A percentile compares a stretch with the other conserved stretches of the same genome.
phyloP scores from a whole-genome alignment of 2,113 vertebrate genomes.

The Ciconia boyciana region DNA sequence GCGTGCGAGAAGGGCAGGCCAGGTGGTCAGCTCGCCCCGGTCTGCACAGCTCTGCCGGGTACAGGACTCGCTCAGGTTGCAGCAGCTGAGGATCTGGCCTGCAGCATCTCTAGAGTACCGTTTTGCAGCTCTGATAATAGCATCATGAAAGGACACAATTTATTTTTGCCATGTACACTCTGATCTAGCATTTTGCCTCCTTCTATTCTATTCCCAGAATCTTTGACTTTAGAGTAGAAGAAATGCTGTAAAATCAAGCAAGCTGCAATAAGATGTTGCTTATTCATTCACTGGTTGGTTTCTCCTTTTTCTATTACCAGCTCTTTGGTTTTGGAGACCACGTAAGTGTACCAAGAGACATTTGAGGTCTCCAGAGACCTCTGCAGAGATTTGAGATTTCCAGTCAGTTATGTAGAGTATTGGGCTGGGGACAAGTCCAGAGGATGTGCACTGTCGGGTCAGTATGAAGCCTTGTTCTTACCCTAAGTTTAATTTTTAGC shows the following conservation, averaged over 20 bases:
- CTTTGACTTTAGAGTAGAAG: neutral
- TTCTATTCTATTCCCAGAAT: neutral
- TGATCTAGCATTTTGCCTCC: neutral
- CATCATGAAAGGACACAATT: neutral
- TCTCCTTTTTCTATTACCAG: neutral
- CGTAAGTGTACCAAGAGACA: neutral
- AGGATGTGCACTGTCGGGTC: neutral
- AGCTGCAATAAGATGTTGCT: neutral
- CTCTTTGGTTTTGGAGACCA: neutral
- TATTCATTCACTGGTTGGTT: neutral
- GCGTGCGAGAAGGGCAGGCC: accelerated
- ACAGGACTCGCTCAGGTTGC: neutral
- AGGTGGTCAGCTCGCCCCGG: neutral
- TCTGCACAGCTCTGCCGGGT: neutral
- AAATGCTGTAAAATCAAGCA: neutral
- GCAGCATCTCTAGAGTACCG: neutral
- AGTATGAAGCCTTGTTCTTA: neutral
- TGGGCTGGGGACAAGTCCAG: neutral
- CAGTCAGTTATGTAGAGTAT: neutral
- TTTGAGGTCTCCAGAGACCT: neutral
- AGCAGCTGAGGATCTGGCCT: neutral
- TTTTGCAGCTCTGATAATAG: neutral
- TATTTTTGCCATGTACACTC: neutral
- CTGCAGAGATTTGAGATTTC: neutral
- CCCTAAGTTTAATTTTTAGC: neutral